Evolutionary conservation across 2,888 invertebrate species (phyloP).

Genomic region (Lysandra coridon): DNA sequence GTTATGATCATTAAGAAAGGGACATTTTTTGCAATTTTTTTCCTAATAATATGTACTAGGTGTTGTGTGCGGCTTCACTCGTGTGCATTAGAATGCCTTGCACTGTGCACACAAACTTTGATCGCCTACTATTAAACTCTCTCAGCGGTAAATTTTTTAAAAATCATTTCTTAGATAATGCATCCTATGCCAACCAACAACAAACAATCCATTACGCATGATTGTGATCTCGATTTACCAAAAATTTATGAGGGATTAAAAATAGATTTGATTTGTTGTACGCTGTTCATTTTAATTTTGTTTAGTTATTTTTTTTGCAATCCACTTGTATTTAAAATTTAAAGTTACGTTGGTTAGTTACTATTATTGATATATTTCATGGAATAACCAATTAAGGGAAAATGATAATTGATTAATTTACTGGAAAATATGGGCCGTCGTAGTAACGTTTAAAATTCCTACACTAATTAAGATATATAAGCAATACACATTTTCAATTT

Average conservation of each 20-base stretch:
- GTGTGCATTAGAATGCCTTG: neutral
- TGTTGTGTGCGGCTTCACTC: neutral
- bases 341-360: neutral
- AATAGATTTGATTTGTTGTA: too few species aligned
- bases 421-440: neutral
- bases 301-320: neutral
- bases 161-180: neutral
- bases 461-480: slow-evolving; percentile 18
- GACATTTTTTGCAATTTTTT: slow-evolving; percentile 35
- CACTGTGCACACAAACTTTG: neutral
- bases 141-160: neutral
- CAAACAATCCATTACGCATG: neutral
- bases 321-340: too few species aligned
- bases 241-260: too few species aligned
- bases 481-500: slow-evolving; percentile 33
- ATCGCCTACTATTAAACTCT: neutral
- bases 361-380: neutral
- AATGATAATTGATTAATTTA: neutral
- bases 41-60: neutral
- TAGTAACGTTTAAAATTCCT: neutral
- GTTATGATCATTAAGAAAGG: slow-evolving; percentile 38
- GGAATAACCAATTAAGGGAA: neutral
- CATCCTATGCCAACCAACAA: too few species aligned
- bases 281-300: neutral
- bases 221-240: neutral